Percentiles rank a stretch among this genome's conserved stretches.
Conservation (phyloP, 1,140 invertebrate genomes). For the Drosophila equinoxialis region DNA sequence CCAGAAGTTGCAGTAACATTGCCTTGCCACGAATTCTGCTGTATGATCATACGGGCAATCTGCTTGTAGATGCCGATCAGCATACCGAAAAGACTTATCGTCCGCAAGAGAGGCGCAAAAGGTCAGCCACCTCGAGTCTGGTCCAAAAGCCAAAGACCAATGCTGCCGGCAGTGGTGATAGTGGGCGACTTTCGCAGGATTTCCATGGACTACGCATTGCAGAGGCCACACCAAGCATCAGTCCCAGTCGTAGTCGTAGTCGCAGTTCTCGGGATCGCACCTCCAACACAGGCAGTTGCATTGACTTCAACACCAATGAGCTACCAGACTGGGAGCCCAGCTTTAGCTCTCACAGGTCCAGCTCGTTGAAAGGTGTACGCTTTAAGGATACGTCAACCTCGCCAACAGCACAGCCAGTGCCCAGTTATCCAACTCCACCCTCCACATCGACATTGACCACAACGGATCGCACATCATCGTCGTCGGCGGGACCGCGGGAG, state of each 20-base stretch:
- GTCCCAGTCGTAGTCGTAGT: not conserved
- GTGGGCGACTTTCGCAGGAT: constrained; percentile 42
- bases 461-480: constrained; percentile 54
- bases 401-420: not conserved
- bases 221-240: constrained; percentile 56
- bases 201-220: constrained; percentile 67
- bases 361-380: constrained; percentile 67
- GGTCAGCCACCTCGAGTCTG: constrained; percentile 58
- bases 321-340: constrained; percentile 65
- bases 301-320: constrained; percentile 75
- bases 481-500: constrained; percentile 68
- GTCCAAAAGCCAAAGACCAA: constrained; percentile 1
- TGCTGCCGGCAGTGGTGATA: not conserved
- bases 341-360: constrained; percentile 53
- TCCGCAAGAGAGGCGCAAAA: constrained; percentile 41
- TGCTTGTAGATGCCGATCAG: constrained; percentile 82
- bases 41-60: constrained; percentile 83
- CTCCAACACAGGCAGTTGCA: constrained; percentile 50
- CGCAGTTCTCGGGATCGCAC: not conserved
- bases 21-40: constrained; percentile 83
- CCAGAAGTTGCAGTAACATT: constrained; percentile 84
- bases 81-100: constrained; percentile 53
- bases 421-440: constrained; percentile 65
- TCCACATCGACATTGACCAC: constrained; percentile 61
- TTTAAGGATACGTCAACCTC: constrained; percentile 33